Evolutionary conservation across 2,888 invertebrate species (phyloP).

Genomic region (Athripsodes cinereus): DNA sequence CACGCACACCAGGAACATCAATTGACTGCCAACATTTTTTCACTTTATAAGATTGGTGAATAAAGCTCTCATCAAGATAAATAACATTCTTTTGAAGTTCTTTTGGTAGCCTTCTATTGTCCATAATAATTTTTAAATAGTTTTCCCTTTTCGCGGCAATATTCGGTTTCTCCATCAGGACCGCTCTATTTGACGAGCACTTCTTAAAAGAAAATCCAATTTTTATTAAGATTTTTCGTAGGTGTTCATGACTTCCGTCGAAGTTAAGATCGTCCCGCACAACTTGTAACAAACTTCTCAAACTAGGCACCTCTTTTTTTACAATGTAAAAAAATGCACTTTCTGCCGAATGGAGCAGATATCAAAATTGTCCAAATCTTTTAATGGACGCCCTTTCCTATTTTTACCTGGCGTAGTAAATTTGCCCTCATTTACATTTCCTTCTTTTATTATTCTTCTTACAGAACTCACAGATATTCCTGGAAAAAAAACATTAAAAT

Average conservation of each 20-base stretch:
- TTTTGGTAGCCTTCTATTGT: conserved; percentile 6
- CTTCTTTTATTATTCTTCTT: no score
- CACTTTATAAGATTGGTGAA: conserved; percentile 1
- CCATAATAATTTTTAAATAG: conserved; percentile 1
- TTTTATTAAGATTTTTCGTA: conserved; percentile 3
- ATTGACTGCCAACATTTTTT: conserved; percentile 11
- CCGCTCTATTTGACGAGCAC: conserved; percentile 1
- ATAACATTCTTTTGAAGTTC: conserved; percentile 2
- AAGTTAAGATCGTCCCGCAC: no score
- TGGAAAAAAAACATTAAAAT: no score
- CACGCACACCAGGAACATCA: neutral
- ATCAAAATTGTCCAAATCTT: no score
- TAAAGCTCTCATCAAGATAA: conserved; percentile 6
- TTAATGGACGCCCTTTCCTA: no score
- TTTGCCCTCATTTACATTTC: no score
- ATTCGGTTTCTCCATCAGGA: neutral
- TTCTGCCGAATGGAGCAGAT: no score
- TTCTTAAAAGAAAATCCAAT: conserved; percentile 1
- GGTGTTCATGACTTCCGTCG: conserved; percentile 1
- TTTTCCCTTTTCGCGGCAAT: neutral
- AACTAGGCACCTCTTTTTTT: no score
- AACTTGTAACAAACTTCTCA: no score
- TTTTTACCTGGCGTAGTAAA: no score
- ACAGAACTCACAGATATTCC: no score
- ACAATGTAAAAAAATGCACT: no score